phyloP scores from a whole-genome alignment of 2,797 vertebrate species.

The Dryobates pubescens region DNA sequence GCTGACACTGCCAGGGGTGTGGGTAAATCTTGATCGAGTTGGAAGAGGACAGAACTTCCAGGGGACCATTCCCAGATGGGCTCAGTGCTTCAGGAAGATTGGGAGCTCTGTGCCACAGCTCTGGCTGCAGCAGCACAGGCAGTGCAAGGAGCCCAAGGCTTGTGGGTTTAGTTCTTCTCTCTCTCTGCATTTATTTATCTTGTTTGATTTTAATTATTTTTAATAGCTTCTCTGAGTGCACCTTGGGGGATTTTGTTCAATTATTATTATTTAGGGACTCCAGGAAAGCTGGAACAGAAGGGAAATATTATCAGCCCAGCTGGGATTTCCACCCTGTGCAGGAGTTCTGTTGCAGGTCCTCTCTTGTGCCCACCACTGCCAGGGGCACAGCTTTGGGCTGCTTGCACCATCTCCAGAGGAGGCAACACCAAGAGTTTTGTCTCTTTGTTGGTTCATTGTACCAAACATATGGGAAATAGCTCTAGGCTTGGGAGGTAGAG shows the following conservation, averaged over 20 bases:
- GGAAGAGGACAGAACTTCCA: neutral
- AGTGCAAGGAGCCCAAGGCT: neutral
- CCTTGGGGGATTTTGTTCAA: neutral
- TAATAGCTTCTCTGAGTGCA: neutral
- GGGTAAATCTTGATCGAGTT: neutral
- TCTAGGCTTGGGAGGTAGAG: neutral
- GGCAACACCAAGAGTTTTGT: accelerated
- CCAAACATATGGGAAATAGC: neutral
- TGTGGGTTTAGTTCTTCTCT: neutral
- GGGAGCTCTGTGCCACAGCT: neutral
- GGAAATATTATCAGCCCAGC: neutral
- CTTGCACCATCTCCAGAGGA: neutral
- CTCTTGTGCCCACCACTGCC: neutral
- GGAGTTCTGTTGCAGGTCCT: neutral
- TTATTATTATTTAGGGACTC: neutral
- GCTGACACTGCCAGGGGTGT: neutral
- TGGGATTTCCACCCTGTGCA: neutral
- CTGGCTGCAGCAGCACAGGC: neutral
- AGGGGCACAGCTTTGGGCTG: neutral
- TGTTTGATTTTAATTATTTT: constrained; percentile 3
- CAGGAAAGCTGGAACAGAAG: neutral
- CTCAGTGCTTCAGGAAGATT: neutral
- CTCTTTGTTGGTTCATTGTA: neutral
- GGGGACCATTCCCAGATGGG: neutral
- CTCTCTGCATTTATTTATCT: neutral